Evolutionary conservation across 2,888 invertebrate species (phyloP), one percentile per base, ranked within the genome.

Genomic region (Philhelius pedissequus): DNA sequence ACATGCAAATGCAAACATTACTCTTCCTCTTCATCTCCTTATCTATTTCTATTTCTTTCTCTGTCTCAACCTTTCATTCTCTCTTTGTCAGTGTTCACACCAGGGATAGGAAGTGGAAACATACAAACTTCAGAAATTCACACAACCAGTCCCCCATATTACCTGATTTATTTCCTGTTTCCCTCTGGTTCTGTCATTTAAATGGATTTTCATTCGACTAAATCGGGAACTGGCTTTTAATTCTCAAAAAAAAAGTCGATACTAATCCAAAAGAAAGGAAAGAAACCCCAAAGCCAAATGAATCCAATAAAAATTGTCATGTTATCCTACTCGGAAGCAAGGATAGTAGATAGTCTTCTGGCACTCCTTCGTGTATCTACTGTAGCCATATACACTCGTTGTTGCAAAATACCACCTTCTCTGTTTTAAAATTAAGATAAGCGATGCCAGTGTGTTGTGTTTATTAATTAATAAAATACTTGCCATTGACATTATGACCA

Each of bases 1-100:
- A 81, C 81, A 82, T 82, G 79, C 83, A 78, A 83, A 82, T 82
- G 79, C 83, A 78, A 83, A 56, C 69, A 69, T 54, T 22, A 40
- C 15, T n/a, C 3, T 2, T 35, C 2, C 38, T n/a, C 32, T 50
- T n/a, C 3, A 0, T 35, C 2, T n/a, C 38, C 32, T 50, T 9
- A 9, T 25, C 52, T 20, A 9, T 38, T n/a, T 40, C 18, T 3
- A 13, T 5, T 32, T 32, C 48, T 8, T 30, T n/a, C n/a, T n/a
- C 13, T 25, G 11, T 27, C 38, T 68, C 15, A n/a, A 13, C 2
- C 15, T 22, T 22, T 48, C n/a, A 13, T 1, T 20, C 4, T 45
- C 2, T 5, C 0, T n/a, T 4, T 45, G 45, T 20, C 22, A 11
- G 11, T 11, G 5, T 11, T 48, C 11, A 2, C 11, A 3, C 1